Evolutionary conservation across 2,888 invertebrate species (phyloP), one percentile per base, ranked within the genome.

Genomic region (Zonitis immaculata): DNA sequence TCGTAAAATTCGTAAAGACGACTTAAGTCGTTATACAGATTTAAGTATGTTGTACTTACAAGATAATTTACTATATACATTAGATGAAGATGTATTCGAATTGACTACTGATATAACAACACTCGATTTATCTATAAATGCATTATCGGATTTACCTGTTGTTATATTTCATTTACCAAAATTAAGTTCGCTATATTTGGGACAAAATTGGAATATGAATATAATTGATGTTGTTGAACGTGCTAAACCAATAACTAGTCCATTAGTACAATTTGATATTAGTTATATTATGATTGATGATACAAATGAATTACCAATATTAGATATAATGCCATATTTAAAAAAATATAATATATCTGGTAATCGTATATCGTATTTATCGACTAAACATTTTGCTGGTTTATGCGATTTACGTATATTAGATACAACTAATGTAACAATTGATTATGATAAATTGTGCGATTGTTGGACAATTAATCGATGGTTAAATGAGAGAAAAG

Each of bases 31-130:
- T 42, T 74, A 72, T 60, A 56, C 61, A 6, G 60, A 65, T 60
- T 55, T 74, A 42, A 66, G 70, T 51, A 66, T 71, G 43, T 52
- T 75, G 65, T 75, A 75, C 66, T 70, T 75, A 66, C 63, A 60
- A 12, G 75, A 75, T 42, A 75, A 75, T 54, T 49, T 69, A 28
- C 58, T 75, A 50, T 60, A 59, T 8, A 61, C 64, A 9, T 63
- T 75, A 16, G 67, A 73, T 18, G 67, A 69, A 6, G 67, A 72
- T 14, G 59, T 66, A 1, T 72, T 75, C 43, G 52, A 59, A n/a
- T 71, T 66, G 20, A 52, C 66, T 51, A 52, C 61, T 16, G 54
- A 62, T 42, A 60, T 75, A 42, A 60, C 62, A 16, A 68, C 68
- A 4, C 56, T 75, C 18, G 75, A 75, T 57, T 57, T 75, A 45